These are phyloP conservation scores for Malurus splendens DNA, from an alignment of 2,797 vertebrate genomes.

Conservation along the genomic window DNA sequence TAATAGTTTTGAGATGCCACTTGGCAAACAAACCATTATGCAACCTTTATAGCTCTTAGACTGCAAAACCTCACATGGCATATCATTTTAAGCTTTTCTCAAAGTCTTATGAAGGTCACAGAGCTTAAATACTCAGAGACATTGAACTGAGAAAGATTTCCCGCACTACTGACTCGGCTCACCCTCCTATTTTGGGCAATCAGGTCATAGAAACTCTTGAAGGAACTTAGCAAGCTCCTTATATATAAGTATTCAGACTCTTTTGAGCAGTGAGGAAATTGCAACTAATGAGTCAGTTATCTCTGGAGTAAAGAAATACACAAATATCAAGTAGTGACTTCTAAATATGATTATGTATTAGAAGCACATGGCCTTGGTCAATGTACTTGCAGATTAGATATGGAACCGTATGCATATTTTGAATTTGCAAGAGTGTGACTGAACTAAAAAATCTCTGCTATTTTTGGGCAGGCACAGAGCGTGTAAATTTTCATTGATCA, in stretches of 20 bases:
- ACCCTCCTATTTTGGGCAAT: neutral
- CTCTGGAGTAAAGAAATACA: neutral
- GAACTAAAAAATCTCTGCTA: neutral
- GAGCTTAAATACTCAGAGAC: neutral
- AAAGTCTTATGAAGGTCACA: neutral
- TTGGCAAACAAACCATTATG: neutral
- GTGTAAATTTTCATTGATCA: neutral
- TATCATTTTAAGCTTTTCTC: neutral
- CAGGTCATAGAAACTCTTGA: neutral
- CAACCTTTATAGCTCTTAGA: neutral
- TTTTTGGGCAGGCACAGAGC: neutral
- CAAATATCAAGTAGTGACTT: neutral
- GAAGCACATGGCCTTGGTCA: neutral
- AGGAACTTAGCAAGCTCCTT: constrained; percentile 16
- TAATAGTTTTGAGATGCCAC: neutral
- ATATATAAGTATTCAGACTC: neutral
- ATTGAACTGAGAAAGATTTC: neutral
- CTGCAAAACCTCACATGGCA: neutral
- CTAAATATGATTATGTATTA: neutral
- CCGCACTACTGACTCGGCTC: neutral
- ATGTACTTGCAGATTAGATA: neutral
- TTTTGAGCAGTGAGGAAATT: neutral
- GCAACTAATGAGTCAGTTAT: neutral
- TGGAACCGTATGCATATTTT: neutral
- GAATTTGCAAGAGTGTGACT: neutral